A percentile compares a stretch with the other conserved stretches of the same genome.
Conservation (phyloP, 1,140 invertebrate species). For the Popillia japonica region DNA sequence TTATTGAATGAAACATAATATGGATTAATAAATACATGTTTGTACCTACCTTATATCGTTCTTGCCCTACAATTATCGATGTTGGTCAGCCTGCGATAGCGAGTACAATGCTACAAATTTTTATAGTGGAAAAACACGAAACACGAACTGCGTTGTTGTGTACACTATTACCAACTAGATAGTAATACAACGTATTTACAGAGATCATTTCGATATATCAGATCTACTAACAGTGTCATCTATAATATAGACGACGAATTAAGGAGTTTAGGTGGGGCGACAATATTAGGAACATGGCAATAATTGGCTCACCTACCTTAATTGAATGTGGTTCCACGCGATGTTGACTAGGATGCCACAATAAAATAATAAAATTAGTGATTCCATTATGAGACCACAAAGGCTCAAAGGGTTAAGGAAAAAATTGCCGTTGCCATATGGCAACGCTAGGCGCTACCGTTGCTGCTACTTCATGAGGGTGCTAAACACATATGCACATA, state of each 20-base stretch:
- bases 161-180: no score
- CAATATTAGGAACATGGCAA: not conserved
- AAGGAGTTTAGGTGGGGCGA: not conserved
- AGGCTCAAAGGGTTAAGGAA: no score
- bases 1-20: not conserved
- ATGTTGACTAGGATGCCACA: no score
- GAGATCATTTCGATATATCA: not conserved
- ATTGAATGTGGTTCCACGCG: no score
- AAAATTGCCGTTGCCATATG: no score
- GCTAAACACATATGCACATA: no score
- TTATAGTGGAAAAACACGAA: not conserved
- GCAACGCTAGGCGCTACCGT: no score
- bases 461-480: no score
- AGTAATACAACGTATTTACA: no score
- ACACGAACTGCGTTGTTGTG: not conserved
- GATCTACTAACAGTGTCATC: conserved; percentile 1
- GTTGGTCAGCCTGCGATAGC: not conserved
- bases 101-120: not conserved
- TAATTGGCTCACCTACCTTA: not conserved
- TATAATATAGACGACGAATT: not conserved
- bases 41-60: conserved; percentile 1
- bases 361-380: no score
- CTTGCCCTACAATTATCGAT: not conserved
- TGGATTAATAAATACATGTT: not conserved
- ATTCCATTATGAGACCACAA: no score